Evolutionary conservation across 2,888 invertebrate genomes (phyloP).

Genomic region (Caenorhabditis sp.): DNA sequence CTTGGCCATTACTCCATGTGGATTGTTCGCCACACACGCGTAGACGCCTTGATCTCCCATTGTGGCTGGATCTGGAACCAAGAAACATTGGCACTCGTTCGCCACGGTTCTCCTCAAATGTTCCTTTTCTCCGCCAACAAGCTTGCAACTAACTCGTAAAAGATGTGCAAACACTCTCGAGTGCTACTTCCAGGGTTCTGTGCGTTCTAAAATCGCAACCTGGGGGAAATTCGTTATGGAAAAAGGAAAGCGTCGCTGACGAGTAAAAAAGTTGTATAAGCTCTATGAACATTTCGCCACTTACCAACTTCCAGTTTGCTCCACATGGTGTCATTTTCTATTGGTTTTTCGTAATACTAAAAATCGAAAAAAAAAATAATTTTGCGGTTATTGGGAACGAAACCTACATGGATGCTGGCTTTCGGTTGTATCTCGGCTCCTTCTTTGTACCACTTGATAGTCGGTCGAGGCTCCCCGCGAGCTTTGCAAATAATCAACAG

Average conservation of each 20-base stretch:
- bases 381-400: not conserved
- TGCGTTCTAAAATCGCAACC: slow-evolving; percentile 1
- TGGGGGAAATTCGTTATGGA: not conserved
- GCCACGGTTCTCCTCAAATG: not conserved
- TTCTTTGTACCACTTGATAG: slow-evolving; percentile 96
- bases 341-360: slow-evolving; percentile 78
- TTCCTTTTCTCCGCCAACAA: not conserved
- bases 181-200: not conserved
- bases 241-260: not conserved
- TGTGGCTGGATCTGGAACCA: slow-evolving; percentile 74
- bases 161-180: slow-evolving; percentile 8
- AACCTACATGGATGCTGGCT: slow-evolving; percentile 75
- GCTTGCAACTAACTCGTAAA: slow-evolving; percentile 13
- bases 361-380: slow-evolving; percentile 45
- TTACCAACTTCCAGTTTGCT: slow-evolving; percentile 77
- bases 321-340: slow-evolving; percentile 74
- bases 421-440: slow-evolving; percentile 88
- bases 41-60: slow-evolving; percentile 79
- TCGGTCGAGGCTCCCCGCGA: slow-evolving; percentile 90
- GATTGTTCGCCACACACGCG: slow-evolving; percentile 78
- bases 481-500: slow-evolving; percentile 93
- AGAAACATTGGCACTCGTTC: not conserved
- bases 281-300: not conserved
- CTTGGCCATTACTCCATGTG: slow-evolving; percentile 78
- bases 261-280: slow-evolving; percentile 5